phyloP scores from a whole-genome alignment of 2,797 vertebrate species.

The Mormyrus hasselquistii region DNA sequence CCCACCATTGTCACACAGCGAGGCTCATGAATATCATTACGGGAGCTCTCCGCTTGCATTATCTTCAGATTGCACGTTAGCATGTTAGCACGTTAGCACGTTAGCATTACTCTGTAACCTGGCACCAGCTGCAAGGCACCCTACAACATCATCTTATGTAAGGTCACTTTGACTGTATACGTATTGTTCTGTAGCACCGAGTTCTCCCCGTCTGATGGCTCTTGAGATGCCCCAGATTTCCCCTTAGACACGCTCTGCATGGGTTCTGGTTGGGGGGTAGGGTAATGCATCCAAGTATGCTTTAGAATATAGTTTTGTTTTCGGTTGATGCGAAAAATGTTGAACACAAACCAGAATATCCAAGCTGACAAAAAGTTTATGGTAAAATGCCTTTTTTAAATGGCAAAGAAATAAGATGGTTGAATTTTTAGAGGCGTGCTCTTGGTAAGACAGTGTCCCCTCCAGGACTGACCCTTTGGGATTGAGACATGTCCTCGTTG shows the following conservation, averaged over 20 bases:
- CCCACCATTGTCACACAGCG: slow-evolving; percentile 44
- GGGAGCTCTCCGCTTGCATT: slow-evolving; percentile 56
- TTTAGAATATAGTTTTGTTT: not conserved
- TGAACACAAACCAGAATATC: not conserved
- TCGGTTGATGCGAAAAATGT: not conserved
- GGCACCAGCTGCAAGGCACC: slow-evolving; percentile 52
- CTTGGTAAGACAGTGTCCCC: not conserved
- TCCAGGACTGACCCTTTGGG: not conserved
- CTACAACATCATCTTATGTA: slow-evolving; percentile 62
- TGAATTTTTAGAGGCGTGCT: not conserved
- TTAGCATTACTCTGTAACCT: slow-evolving; percentile 48
- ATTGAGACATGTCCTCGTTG: not conserved
- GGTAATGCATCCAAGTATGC: not conserved
- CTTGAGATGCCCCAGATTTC: slow-evolving; percentile 25
- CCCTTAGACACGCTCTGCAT: not conserved
- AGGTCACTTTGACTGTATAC: slow-evolving; percentile 61
- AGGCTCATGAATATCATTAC: slow-evolving; percentile 66
- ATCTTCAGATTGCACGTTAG: slow-evolving; percentile 61
- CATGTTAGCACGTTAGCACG: slow-evolving; percentile 50
- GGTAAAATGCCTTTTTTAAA: not conserved
- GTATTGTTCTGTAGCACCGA: slow-evolving; percentile 52
- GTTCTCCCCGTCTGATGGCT: slow-evolving; percentile 39
- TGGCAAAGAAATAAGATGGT: not conserved
- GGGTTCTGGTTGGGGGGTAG: not conserved
- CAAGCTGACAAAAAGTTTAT: not conserved